phyloP scores from a whole-genome alignment of 2,113 vertebrate genomes.

The Equus przewalskii region DNA sequence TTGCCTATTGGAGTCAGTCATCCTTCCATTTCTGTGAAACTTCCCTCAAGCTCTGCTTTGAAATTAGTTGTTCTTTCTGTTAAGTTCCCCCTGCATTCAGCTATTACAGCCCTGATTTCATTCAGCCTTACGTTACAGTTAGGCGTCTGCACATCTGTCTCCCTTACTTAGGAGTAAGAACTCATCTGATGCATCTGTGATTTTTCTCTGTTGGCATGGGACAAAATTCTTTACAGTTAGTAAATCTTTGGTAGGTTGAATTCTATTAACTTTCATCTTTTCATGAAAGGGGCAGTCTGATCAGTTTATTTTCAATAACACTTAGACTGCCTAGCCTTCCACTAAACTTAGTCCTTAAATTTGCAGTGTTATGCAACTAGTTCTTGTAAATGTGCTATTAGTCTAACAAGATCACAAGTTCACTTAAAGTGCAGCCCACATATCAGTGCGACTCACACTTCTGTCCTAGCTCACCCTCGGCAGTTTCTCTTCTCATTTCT shows the following conservation, averaged over 20 bases:
- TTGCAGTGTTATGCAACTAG: neutral
- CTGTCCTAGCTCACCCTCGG: neutral
- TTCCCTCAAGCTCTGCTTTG: neutral
- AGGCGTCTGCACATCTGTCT: neutral
- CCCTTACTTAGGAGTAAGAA: conserved; percentile 21
- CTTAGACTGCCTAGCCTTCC: neutral
- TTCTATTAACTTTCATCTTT: neutral
- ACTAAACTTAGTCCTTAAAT: neutral
- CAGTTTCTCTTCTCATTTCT: neutral
- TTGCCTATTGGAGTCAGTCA: neutral
- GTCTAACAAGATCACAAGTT: neutral
- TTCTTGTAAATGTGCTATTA: neutral
- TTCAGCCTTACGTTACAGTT: neutral
- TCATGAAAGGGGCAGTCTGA: neutral
- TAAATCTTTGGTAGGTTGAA: neutral
- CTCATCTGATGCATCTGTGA: conserved; percentile 4
- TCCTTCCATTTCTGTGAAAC: neutral
- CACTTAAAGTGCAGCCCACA: neutral
- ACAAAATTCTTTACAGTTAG: neutral
- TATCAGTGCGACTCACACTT: neutral
- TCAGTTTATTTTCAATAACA: conserved; percentile 14
- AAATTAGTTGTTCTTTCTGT: conserved; percentile 11
- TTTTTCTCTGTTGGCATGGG: conserved; percentile 28
- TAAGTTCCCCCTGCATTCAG: neutral
- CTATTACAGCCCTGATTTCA: neutral